Conservation (phyloP, 2,797 vertebrate genomes). For the Delichon dasypus region DNA sequence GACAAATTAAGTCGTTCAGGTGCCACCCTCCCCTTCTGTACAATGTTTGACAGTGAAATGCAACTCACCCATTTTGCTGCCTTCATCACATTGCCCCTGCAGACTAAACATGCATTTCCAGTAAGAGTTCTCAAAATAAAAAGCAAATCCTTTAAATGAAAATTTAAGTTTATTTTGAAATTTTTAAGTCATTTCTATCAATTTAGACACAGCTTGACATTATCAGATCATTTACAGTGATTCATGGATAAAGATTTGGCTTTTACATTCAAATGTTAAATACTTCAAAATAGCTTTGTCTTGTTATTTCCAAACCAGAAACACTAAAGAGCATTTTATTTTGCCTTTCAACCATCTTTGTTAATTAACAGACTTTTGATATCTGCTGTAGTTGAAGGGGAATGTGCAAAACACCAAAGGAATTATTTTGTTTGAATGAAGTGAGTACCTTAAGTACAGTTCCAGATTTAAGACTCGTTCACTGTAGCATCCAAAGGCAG, state of each 20-base stretch:
- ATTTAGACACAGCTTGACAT: slow-evolving; percentile 60
- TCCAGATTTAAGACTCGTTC: slow-evolving; percentile 20
- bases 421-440: neutral
- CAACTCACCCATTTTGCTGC: neutral
- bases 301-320: slow-evolving; percentile 58
- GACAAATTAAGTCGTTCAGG: neutral
- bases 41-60: neutral
- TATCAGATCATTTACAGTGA: slow-evolving; percentile 64
- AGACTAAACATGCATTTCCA: neutral
- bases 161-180: slow-evolving; percentile 70
- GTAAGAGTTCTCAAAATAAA: slow-evolving; percentile 28
- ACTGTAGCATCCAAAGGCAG: slow-evolving; percentile 22
- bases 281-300: slow-evolving; percentile 48
- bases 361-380: slow-evolving; percentile 28
- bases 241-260: slow-evolving; percentile 47
- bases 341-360: slow-evolving; percentile 29
- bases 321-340: slow-evolving; percentile 53
- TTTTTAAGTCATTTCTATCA: slow-evolving; percentile 48
- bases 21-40: neutral
- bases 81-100: neutral
- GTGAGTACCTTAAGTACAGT: slow-evolving; percentile 35
- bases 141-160: slow-evolving; percentile 63
- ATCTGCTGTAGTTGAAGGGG: slow-evolving; percentile 22
- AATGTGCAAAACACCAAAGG: slow-evolving; percentile 28
- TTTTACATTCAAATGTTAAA: slow-evolving; percentile 63